Evolutionary conservation across 2,888 invertebrate species (phyloP).

Genomic region (Willowsia nigromaculata): DNA sequence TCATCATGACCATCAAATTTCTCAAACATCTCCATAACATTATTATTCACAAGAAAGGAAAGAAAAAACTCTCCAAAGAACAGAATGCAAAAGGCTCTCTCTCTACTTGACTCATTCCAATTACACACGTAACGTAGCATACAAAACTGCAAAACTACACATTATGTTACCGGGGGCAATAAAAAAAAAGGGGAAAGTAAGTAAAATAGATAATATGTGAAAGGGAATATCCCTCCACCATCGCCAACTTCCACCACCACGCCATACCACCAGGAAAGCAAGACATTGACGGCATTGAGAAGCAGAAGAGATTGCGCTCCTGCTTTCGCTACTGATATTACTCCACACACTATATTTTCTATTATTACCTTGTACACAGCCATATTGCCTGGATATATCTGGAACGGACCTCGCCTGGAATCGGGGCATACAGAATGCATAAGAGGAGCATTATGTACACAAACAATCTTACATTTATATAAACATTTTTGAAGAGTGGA

Average conservation of each 20-base stretch:
- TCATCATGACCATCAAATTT: background rate
- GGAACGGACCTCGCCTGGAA: slow-evolving; percentile 30
- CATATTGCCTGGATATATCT: background rate
- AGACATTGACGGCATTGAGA: slow-evolving; percentile 26
- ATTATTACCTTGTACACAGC: background rate
- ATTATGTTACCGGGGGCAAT: background rate
- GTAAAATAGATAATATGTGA: slow-evolving; percentile 10
- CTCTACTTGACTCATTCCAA: slow-evolving; percentile 14
- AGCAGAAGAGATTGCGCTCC: slow-evolving; percentile 32
- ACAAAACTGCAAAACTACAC: background rate
- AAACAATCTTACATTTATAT: slow-evolving; percentile 21
- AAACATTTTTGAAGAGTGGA: slow-evolving; percentile 32
- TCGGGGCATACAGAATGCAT: background rate
- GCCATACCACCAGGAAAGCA: background rate
- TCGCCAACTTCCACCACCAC: background rate
- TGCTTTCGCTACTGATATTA: background rate
- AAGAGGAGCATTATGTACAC: slow-evolving; percentile 7
- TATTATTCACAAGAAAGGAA: background rate
- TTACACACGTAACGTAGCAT: background rate
- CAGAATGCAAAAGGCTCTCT: background rate
- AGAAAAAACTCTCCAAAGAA: too few relatives aligned
- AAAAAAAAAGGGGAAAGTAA: slow-evolving; percentile 3
- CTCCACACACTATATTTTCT: background rate
- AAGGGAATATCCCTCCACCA: background rate
- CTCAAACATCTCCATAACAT: background rate